Evolutionary conservation across 2,888 invertebrate species (phyloP), one percentile per base, ranked within the genome.

Genomic region (Hofmannophila pseudospretella): DNA sequence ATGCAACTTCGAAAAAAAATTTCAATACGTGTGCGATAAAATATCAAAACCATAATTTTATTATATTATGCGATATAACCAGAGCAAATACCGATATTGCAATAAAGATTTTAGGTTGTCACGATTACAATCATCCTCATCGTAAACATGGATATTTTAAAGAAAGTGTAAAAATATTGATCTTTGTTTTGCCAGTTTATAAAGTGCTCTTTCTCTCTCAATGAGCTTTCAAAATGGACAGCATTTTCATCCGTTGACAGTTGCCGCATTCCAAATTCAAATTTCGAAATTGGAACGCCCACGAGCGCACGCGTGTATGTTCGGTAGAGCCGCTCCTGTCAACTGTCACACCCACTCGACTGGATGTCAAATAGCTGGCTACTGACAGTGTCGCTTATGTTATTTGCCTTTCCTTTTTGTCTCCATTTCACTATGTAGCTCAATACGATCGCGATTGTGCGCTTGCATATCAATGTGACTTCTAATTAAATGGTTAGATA

Each of bases 321-420:
- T 7, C 25, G 12, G 45, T 44, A 40, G 39, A 51, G 58, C 58
- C 57, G 51, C 47, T 41, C 38, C 42, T 49, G 51, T 49, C 39
- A 23, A 41, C 45, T 60, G 62, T 67, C 65, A 64, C 62, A 52
- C 60, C 64, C 58, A 68, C 67, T 49, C 58, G 67, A n/a, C 67
- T 49, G 38, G 46, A 37, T 60, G 55, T 66, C 62, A 58, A 39
- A 48, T 35, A 41, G 35, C 36, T 34, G 42, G 40, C 45, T 42
- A 63, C 41, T 66, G 61, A 67, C 65, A 70, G 51, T 39, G 49
- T 43, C 37, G 44, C 46, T 51, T 48, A 43, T 44, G 2, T 23
- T 23, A 42, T 42, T 53, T 39, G 42, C 44, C 47, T 45, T 51
- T 42, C 41, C 34, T 38, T 47, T 43, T 47, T 44, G 26, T 41